Base-by-base conservation (phyloP, 2,888 invertebrate genomes). In the Watsonalla binaria region DNA sequence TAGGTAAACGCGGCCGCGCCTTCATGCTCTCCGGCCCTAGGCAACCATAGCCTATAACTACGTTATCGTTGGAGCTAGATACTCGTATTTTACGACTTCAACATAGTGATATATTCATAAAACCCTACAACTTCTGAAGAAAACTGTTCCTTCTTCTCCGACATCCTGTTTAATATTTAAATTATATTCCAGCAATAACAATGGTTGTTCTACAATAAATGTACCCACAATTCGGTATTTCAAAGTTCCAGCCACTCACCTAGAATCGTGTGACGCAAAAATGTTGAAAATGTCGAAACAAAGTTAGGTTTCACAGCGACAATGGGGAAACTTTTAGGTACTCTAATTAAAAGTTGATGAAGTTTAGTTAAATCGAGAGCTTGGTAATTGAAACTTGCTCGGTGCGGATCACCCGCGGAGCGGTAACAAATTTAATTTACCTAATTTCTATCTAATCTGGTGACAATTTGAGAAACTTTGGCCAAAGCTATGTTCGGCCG, bases 291-390 rank as follows among this genome's bases (percentile, higher is more conserved):
- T 42, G 42, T 11, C 42, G 11, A 42, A 42, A 42, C 42, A 42
- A 42, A 42, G 42, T 42, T 42, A 42, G 42, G 42, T 42, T 50
- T 39, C 11, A n/a, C 33, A 51, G 45, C 45, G 24, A 33, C 42
- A 42, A 53, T 47, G 48, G 45, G 52, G 46, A 52, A 47, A 53
- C 45, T 47, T 24, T 34, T 47, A 53, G 53, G 57, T 39, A 45
- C 35, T 37, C 47, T 55, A 58, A 58, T 58, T 58, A 55, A 57
- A 58, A 57, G 49, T 54, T 45, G 48, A 49, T 34, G 45, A 52
- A 51, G 47, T 57, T 35, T 48, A 13, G 13, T 48, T 48, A 35
- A 48, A 48, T n/a, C 35, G 35, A 48, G 34, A 48, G 35, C 35
- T 24, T 13, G 35, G 35, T 35, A 48, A 48, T 48, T 52, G 52